Conservation (phyloP, 2,888 invertebrate species). For the Leptinotarsa rubiginosa region DNA sequence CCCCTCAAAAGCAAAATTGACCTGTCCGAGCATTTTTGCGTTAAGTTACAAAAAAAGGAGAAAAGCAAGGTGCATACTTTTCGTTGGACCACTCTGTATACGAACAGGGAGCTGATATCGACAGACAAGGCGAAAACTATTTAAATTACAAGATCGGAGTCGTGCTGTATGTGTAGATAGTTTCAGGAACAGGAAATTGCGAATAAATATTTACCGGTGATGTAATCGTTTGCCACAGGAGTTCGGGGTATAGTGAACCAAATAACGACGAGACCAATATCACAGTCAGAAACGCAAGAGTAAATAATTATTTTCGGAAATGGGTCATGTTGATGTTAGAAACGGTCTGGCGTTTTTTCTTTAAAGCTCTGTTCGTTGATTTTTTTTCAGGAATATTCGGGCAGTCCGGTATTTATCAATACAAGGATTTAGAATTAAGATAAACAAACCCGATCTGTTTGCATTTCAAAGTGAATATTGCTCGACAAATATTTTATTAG, state of each 20-base stretch:
- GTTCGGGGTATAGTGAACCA: conserved; percentile 13
- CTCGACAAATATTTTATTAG: conserved; percentile 14
- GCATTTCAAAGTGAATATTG: conserved; percentile 1
- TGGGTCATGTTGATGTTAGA: conserved; percentile 23
- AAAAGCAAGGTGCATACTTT: too few species aligned
- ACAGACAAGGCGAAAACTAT: background rate
- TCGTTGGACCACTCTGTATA: too few species aligned
- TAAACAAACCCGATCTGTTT: conserved; percentile 11
- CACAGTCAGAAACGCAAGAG: conserved; percentile 20
- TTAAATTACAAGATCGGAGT: conserved; percentile 4
- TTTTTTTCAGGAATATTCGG: conserved; percentile 1
- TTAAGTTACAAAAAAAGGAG: too few species aligned
- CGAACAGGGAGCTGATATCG: conserved; percentile 1
- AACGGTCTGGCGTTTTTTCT: background rate
- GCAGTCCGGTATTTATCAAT: background rate
- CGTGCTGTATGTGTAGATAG: conserved; percentile 20
- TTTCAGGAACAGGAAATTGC: conserved; percentile 32
- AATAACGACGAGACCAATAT: conserved; percentile 12
- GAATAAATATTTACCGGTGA: conserved; percentile 37
- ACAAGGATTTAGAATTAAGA: background rate
- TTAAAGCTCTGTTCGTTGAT: background rate
- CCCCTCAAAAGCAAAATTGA: too few species aligned
- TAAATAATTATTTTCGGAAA: conserved; percentile 26
- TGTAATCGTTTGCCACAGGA: conserved; percentile 29
- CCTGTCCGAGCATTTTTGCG: too few species aligned